These are phyloP conservation scores for Polylopha cassiicola DNA, from an alignment of 2,888 invertebrate genomes.

Conservation along the genomic window DNA sequence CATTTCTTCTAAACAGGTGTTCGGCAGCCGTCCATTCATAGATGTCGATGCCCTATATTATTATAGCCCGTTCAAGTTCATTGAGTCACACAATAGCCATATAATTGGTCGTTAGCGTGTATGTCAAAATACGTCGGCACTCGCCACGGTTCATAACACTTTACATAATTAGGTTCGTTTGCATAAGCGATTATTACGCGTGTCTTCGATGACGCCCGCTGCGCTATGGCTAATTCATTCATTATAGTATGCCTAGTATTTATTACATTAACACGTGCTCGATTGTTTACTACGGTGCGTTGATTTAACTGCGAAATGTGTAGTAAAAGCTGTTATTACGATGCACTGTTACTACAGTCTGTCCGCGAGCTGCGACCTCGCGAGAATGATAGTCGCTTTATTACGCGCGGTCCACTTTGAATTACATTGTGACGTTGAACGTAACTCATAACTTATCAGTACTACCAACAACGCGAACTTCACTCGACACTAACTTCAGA, in stretches of 20 bases:
- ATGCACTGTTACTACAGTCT: slow-evolving; percentile 25
- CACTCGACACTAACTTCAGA: slow-evolving; percentile 16
- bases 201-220: slow-evolving; percentile 64
- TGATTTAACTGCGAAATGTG: slow-evolving; percentile 54
- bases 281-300: slow-evolving; percentile 60
- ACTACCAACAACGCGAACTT: slow-evolving; percentile 5
- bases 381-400: slow-evolving; percentile 30
- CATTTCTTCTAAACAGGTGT: slow-evolving; percentile 68
- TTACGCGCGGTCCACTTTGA: slow-evolving; percentile 28
- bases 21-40: slow-evolving; percentile 44
- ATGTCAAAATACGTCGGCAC: slow-evolving; percentile 66
- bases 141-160: slow-evolving; percentile 58
- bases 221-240: slow-evolving; percentile 69
- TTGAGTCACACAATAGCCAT: slow-evolving; percentile 67
- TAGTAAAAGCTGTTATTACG: slow-evolving; percentile 56
- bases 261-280: slow-evolving; percentile 69
- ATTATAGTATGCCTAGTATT: slow-evolving; percentile 68
- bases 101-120: slow-evolving; percentile 68
- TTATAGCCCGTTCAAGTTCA: slow-evolving; percentile 70
- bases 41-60: slow-evolving; percentile 73
- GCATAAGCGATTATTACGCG: slow-evolving; percentile 74
- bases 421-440: slow-evolving; percentile 14
- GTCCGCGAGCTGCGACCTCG: slow-evolving; percentile 12
- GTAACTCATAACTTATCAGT: slow-evolving; percentile 16
- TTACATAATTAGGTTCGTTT: slow-evolving; percentile 73